A percentile compares a stretch with the other conserved stretches of the same genome.
Evolutionary conservation across 2,888 invertebrate genomes (phyloP).

Genomic region (Sinohyriopsis cumingii): DNA sequence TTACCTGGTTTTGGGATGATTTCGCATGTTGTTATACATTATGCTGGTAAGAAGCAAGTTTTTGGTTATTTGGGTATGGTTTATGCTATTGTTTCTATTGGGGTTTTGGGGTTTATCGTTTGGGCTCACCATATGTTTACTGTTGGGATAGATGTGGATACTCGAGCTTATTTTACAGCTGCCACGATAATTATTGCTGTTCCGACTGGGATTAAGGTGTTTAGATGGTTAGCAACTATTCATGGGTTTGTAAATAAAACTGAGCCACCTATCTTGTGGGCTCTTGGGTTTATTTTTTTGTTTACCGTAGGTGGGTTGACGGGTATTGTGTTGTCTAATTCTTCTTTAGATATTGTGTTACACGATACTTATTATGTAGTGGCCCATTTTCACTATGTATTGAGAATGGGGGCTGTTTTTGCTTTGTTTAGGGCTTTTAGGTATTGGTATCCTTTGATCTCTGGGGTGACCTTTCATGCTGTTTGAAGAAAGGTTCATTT

Average conservation of each 20-base stretch:
- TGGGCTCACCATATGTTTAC: constrained; percentile 91
- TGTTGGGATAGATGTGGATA: constrained; percentile 87
- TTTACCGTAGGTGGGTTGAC: constrained; percentile 82
- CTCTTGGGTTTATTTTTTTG: constrained; percentile 84
- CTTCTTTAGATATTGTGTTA: constrained; percentile 83
- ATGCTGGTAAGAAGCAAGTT: constrained; percentile 79
- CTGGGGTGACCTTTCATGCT: constrained; percentile 77
- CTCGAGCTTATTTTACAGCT: constrained; percentile 87
- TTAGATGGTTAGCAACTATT: constrained; percentile 78
- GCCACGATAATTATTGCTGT: constrained; percentile 90
- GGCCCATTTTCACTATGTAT: constrained; percentile 86
- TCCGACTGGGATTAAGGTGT: constrained; percentile 88
- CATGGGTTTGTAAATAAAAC: constrained; percentile 79
- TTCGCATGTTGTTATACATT: constrained; percentile 82
- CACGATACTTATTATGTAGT: constrained; percentile 91
- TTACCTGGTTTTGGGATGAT: constrained; percentile 87
- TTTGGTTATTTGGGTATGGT: constrained; percentile 84
- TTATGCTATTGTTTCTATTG: constrained; percentile 89
- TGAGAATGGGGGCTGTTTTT: constrained; percentile 85
- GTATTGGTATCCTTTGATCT: constrained; percentile 82
- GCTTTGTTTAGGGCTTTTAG: constrained; percentile 83
- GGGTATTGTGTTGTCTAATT: constrained; percentile 76
- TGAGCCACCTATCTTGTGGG: constrained; percentile 79
- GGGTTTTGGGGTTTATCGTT: constrained; percentile 86
- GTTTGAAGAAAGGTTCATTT: constrained; percentile 81